Evolutionary conservation across 2,797 vertebrate species (phyloP).

Genomic region (Petrocephalus sullivani): DNA sequence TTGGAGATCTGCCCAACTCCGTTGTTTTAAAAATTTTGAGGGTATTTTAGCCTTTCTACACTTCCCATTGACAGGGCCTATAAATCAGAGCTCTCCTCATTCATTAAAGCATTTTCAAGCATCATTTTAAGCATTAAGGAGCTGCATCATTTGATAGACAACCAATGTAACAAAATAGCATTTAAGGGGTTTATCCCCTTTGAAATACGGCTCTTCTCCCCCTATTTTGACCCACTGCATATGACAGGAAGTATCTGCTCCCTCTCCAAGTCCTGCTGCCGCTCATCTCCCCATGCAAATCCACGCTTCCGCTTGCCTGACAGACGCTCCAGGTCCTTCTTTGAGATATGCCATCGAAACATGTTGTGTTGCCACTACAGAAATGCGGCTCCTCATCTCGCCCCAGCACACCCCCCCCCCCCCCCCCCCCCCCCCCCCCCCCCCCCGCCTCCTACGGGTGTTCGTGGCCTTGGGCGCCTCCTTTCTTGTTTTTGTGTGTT

Average conservation of each 20-base stretch:
- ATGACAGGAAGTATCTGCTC: neutral
- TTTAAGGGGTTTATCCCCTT: neutral
- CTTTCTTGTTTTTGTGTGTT: too few relatives aligned
- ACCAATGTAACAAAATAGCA: neutral
- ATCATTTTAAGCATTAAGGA: neutral
- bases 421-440: too few relatives aligned
- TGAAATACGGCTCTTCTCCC: neutral
- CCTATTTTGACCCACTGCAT: neutral
- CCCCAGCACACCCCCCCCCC: neutral
- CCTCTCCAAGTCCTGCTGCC: neutral
- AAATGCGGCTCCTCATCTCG: neutral
- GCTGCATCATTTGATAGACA: neutral
- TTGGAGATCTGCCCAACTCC: neutral
- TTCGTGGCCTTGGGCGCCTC: too few relatives aligned
- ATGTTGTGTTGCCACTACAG: neutral
- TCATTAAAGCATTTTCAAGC: neutral
- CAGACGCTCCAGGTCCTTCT: neutral
- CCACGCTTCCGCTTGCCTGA: neutral
- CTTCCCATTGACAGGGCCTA: neutral
- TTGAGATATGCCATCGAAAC: neutral
- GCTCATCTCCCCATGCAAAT: neutral
- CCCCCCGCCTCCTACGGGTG: too few relatives aligned
- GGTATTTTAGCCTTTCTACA: neutral
- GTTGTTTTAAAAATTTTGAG: neutral
- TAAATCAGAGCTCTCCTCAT: conserved; percentile 1